phyloP scores from a whole-genome alignment of 2,888 invertebrate species.

The Blomia tropicalis region DNA sequence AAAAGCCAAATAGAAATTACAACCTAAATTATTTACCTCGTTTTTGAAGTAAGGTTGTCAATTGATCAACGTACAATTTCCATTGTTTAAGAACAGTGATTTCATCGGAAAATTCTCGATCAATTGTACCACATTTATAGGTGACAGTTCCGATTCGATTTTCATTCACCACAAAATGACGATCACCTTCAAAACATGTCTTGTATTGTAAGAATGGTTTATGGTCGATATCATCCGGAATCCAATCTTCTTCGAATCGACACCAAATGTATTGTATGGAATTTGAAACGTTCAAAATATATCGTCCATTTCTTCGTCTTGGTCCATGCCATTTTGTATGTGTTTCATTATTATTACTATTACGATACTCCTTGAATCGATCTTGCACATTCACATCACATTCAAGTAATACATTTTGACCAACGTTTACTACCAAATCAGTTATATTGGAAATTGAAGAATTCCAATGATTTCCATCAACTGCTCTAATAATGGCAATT shows the following conservation, averaged over 20 bases:
- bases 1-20: neutral
- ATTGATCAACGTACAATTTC: constrained; percentile 20
- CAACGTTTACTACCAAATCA: constrained; percentile 15
- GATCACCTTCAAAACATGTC: constrained; percentile 10
- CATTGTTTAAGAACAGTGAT: neutral
- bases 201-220: neutral
- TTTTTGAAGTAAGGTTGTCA: neutral
- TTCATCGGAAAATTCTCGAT: neutral
- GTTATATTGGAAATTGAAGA: neutral
- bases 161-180: constrained; percentile 18
- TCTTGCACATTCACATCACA: constrained; percentile 20
- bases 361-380: neutral
- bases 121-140: constrained; percentile 6
- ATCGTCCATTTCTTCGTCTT: neutral
- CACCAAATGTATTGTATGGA: constrained; percentile 16
- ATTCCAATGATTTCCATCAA: too few relatives aligned
- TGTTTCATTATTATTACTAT: neutral
- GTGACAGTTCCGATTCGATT: constrained; percentile 10
- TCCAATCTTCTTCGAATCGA: constrained; percentile 21
- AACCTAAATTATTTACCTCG: constrained; percentile 10
- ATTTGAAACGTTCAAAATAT: neutral
- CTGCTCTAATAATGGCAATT: too few relatives aligned
- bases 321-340: neutral
- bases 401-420: constrained; percentile 20
- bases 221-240: neutral